Base-by-base conservation (phyloP, 2,113 vertebrate genomes). In the Sceloporus undulatus region DNA sequence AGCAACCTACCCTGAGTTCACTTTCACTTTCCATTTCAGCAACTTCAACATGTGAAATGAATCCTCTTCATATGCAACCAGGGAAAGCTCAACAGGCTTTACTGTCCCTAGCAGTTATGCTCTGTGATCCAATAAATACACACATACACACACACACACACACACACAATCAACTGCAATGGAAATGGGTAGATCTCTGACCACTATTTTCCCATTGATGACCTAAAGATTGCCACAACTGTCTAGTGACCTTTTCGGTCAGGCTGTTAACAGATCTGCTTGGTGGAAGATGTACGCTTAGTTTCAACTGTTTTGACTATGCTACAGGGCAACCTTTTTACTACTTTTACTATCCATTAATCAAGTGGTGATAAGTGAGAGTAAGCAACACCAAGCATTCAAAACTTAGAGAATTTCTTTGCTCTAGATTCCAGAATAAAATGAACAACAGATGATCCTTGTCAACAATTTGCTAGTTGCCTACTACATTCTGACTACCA, bases 401-500 rank as follows among this genome's bases (percentile, higher is more conserved):
- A 80, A 93, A 4, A 88, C 89, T 88, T 92, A 70, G 89, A 88
- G 59, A 62, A 62, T 38, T 73, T 94, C 54, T 92, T 91, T 91
- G 21, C 91, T 89, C 73, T 77, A 89, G 91, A 90, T 73, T 86
- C 88, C 76, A 77, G 85, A 90, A 88, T 86, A 93, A 88, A 96
- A 94, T 88, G 76, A 94, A 91, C 2, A 94, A 92, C 94, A 95
- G 93, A 94, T 94, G 91, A 96, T 75, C n/a, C 91, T 93, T 93
- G 92, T 94, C 94, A 95, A 94, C 93, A 94, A 93, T 95, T 94
- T 94, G 91, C 90, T 90, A 94, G 93, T 88, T 95, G 90, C 92
- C 90, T 70, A 89, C 87, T 86, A 86, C 78, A 91, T 79, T 93
- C 89, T 78, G 73, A 90, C 92, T 89, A 92, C 92, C 88, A 91